These are phyloP conservation scores for Cnemophilus loriae DNA, from an alignment of 2,113 vertebrate genomes.

Conservation along the genomic window DNA sequence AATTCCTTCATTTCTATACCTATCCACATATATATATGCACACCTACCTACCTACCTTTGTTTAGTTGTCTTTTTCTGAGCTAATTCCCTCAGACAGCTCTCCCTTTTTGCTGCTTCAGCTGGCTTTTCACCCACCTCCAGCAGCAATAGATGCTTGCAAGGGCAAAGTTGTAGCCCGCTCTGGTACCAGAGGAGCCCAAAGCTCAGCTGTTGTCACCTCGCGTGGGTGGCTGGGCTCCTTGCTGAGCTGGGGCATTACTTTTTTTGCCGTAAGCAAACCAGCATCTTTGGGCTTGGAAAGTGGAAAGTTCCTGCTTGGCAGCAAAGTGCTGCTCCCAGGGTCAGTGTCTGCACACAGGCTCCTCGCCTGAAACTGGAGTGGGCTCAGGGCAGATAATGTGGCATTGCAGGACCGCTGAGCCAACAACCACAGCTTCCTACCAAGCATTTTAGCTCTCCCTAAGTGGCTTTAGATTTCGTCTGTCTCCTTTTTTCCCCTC, in stretches of 20 bases:
- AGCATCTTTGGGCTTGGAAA: background rate
- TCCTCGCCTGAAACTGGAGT: background rate
- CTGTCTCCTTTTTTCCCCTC: background rate
- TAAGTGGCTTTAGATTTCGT: constrained; percentile 30
- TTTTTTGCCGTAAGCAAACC: background rate
- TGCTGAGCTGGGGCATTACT: background rate
- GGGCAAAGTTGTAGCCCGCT: background rate
- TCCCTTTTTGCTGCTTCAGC: background rate
- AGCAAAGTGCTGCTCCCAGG: background rate
- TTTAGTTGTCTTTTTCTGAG: background rate
- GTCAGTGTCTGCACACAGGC: background rate
- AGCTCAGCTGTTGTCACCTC: background rate
- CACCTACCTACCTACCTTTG: background rate
- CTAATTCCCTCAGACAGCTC: background rate
- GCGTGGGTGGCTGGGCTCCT: background rate
- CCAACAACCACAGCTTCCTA: constrained; percentile 42
- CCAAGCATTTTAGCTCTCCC: background rate
- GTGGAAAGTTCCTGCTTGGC: background rate
- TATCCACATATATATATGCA: too few relatives aligned
- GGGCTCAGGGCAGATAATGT: background rate
- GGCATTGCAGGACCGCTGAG: background rate
- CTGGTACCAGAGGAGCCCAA: background rate
- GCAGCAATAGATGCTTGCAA: background rate
- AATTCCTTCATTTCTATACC: background rate
- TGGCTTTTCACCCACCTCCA: background rate